Conservation (phyloP, 1,140 invertebrate genomes). For the Atopsyche davidsoni region DNA sequence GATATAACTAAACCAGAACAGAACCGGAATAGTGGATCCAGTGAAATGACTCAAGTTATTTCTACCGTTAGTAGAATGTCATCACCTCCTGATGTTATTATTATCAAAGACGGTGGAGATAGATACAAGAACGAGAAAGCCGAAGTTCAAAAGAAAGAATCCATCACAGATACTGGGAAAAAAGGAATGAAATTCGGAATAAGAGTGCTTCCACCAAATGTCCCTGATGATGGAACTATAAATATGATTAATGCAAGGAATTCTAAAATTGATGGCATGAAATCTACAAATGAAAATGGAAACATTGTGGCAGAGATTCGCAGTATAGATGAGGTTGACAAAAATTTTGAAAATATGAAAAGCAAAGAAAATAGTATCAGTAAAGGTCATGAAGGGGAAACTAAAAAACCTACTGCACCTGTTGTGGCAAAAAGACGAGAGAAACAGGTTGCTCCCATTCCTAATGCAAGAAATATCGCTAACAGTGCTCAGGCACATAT, state of each 20-base stretch:
- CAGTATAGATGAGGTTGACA: constrained; percentile 48
- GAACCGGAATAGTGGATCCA: constrained; percentile 39
- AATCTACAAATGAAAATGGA: constrained; percentile 44
- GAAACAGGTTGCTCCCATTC: constrained; percentile 45
- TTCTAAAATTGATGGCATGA: constrained; percentile 36
- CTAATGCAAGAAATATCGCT: constrained; percentile 39
- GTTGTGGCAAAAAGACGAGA: constrained; percentile 47
- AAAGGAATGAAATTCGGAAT: constrained; percentile 63
- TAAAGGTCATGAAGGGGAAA: constrained; percentile 38
- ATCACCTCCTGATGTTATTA: constrained; percentile 26
- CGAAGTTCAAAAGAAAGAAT: constrained; percentile 43
- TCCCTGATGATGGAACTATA: constrained; percentile 44
- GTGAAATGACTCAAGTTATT: constrained; percentile 29
- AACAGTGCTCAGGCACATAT: not conserved
- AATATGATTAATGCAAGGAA: constrained; percentile 44
- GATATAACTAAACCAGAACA: constrained; percentile 39
- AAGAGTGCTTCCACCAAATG: constrained; percentile 54
- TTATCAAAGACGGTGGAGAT: constrained; percentile 29
- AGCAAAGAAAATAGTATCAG: not conserved
- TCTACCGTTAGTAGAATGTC: constrained; percentile 11
- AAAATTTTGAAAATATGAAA: constrained; percentile 22
- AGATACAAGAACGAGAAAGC: constrained; percentile 39
- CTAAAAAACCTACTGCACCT: constrained; percentile 36
- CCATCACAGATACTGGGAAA: constrained; percentile 45
- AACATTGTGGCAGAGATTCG: constrained; percentile 39